Conservation (phyloP, 2,113 vertebrate genomes). For the Pygoscelis adeliae region DNA sequence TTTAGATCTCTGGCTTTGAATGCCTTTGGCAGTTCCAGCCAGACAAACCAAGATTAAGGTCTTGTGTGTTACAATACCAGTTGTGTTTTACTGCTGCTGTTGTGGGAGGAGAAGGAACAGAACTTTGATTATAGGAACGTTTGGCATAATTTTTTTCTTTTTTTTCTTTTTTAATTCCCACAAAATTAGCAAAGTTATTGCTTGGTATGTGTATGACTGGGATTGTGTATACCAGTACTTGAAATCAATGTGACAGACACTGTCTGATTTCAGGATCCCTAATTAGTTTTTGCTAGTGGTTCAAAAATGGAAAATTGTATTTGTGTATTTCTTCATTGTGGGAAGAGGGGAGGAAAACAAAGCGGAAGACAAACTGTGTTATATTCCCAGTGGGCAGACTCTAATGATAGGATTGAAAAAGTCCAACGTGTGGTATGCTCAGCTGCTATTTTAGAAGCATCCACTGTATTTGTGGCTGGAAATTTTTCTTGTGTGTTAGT, state of each 20-base stretch:
- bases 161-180: too few relatives aligned
- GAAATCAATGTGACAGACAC: not conserved
- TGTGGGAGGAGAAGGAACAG: not conserved
- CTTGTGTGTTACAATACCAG: not conserved
- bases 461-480: not conserved
- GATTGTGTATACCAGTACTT: not conserved
- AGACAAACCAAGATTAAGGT: not conserved
- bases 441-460: constrained; percentile 27
- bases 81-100: not conserved
- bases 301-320: not conserved
- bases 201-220: fast-evolving
- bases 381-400: constrained; percentile 3
- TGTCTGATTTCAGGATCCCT: not conserved
- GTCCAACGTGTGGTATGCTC: not conserved
- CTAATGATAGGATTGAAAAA: not conserved
- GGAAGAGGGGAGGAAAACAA: not conserved
- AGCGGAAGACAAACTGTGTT: not conserved
- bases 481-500: not conserved
- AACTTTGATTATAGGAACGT: not conserved
- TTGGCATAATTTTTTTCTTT: not conserved
- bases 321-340: not conserved
- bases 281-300: not conserved
- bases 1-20: not conserved
- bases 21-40: not conserved
- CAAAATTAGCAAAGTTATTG: not conserved